phyloP scores from a whole-genome alignment of 2,113 vertebrate species.

The Pygoscelis adeliae region DNA sequence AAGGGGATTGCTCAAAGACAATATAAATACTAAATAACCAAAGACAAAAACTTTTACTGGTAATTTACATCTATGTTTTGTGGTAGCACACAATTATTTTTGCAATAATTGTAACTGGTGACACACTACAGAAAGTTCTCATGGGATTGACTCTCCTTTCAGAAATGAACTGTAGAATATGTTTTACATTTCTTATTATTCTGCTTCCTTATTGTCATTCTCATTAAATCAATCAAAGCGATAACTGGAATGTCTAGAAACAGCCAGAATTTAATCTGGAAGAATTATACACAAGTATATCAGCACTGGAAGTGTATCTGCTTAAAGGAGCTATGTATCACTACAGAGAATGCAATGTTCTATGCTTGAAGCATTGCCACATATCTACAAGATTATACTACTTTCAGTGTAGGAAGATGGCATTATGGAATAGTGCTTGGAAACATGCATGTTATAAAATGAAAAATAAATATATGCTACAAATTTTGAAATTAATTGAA shows the following conservation, averaged over 20 bases:
- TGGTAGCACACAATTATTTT: neutral
- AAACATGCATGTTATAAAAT: neutral
- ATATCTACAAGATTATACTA: neutral
- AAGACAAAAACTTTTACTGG: neutral
- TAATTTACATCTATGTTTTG: neutral
- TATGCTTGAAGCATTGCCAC: neutral
- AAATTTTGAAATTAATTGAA: neutral
- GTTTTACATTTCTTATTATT: neutral
- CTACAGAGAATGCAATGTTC: neutral
- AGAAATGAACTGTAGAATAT: neutral
- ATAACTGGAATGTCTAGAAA: neutral
- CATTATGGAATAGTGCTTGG: neutral
- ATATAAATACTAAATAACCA: neutral
- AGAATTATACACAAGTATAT: neutral
- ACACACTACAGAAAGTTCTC: neutral
- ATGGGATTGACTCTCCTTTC: neutral
- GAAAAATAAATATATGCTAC: neutral
- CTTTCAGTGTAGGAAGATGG: neutral
- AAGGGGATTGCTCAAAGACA: neutral
- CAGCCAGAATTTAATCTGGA: conserved; percentile 23
- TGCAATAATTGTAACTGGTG: neutral
- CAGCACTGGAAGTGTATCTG: neutral
- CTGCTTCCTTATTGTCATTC: neutral
- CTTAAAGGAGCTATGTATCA: neutral
- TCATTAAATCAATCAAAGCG: neutral